Evolutionary conservation across 2,797 vertebrate species (phyloP).

Genomic region (Oreortyx pictus): DNA sequence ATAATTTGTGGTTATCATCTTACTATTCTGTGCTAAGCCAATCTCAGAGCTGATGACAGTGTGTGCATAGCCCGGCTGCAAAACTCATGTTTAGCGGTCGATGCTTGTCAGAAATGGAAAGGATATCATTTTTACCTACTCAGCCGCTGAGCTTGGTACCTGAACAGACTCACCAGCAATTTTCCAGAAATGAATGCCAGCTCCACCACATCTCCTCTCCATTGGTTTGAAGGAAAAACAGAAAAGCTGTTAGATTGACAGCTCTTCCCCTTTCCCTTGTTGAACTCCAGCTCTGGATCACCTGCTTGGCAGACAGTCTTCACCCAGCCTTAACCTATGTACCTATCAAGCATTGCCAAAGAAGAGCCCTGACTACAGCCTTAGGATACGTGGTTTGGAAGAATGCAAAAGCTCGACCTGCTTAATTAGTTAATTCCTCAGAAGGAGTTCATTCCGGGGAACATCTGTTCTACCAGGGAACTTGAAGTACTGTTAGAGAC

Average conservation of each 20-base stretch:
- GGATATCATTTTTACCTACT: background rate
- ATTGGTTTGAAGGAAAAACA: background rate
- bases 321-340: background rate
- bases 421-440: conserved; percentile 61
- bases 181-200: background rate
- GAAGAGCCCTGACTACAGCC: conserved; percentile 25
- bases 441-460: background rate
- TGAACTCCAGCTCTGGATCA: background rate
- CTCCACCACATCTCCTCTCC: background rate
- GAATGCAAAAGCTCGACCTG: background rate
- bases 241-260: background rate
- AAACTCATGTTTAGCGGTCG: background rate
- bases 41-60: background rate
- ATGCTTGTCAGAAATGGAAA: background rate
- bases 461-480: conserved; percentile 35
- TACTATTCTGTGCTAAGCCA: background rate
- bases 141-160: background rate
- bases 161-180: background rate
- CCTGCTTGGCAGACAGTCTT: background rate
- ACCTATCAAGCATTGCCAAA: conserved; percentile 6
- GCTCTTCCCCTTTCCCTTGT: background rate
- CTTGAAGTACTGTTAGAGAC: conserved; percentile 12
- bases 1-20: background rate
- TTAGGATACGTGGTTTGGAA: background rate
- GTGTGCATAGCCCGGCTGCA: background rate